Conservation (phyloP, 2,113 vertebrate genomes). For the Tetrax tetrax region DNA sequence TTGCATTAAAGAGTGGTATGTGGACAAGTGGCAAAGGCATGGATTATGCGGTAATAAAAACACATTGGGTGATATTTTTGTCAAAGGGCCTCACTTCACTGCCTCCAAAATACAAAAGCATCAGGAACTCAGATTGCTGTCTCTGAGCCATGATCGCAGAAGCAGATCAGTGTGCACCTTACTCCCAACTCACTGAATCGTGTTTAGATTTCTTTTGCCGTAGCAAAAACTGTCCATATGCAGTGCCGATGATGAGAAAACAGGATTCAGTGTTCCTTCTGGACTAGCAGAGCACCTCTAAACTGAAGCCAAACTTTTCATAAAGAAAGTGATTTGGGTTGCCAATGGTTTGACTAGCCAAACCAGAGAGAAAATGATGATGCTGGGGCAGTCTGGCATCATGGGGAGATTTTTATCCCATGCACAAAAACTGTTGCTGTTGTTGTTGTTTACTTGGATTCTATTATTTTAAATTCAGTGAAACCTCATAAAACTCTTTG, state of each 20-base stretch:
- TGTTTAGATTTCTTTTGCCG: neutral
- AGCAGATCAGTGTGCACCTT: slow-evolving; percentile 28
- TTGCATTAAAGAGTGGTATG: slow-evolving; percentile 79
- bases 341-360: neutral
- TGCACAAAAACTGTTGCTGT: neutral
- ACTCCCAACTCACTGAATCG: neutral
- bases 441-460: neutral
- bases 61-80: slow-evolving; percentile 74
- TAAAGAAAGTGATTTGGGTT: neutral
- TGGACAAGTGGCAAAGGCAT: slow-evolving; percentile 76
- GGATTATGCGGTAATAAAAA: slow-evolving; percentile 80
- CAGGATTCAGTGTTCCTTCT: neutral
- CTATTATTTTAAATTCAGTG: neutral
- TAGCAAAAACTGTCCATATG: neutral
- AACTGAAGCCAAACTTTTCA: neutral
- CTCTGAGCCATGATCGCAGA: slow-evolving; percentile 24
- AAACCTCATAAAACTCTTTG: neutral
- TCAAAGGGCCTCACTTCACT: slow-evolving; percentile 63
- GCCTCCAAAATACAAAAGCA: slow-evolving; percentile 49
- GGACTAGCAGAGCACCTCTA: neutral
- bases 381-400: neutral
- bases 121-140: slow-evolving; percentile 24
- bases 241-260: neutral
- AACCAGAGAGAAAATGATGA: neutral
- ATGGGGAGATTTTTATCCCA: neutral